These are phyloP conservation scores for Hylaeus anthracinus DNA, from an alignment of 1,140 invertebrate genomes.

Conservation along the genomic window DNA sequence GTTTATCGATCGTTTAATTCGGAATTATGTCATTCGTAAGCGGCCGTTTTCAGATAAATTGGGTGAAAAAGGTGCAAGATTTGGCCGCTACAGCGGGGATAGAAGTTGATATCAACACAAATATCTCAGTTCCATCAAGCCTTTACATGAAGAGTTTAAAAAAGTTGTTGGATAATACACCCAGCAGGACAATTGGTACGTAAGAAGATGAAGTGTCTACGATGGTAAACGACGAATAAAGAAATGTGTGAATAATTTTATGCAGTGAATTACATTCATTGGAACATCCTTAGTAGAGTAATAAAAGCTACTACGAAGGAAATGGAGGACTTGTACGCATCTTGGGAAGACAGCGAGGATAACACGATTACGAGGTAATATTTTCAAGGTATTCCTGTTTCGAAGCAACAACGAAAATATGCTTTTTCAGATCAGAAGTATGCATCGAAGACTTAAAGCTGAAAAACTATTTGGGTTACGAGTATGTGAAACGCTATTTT, in stretches of 20 bases:
- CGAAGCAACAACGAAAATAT: no score
- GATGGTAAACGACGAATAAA: not conserved
- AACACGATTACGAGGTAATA: not conserved
- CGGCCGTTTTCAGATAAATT: constrained; percentile 32
- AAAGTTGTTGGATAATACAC: constrained; percentile 31
- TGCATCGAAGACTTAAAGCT: not conserved
- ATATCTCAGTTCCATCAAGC: not conserved
- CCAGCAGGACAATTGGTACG: constrained; percentile 46
- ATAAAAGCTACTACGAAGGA: constrained; percentile 46
- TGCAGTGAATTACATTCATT: constrained; percentile 65
- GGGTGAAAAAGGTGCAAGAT: constrained; percentile 24
- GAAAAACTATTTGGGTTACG: constrained; percentile 8
- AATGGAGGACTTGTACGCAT: constrained; percentile 39
- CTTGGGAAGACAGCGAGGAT: not conserved
- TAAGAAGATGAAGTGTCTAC: not conserved
- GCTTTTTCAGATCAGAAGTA: not conserved
- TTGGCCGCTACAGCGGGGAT: constrained; percentile 3
- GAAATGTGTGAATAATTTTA: not conserved
- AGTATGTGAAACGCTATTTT: constrained; percentile 20
- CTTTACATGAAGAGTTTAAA: constrained; percentile 19
- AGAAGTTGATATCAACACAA: not conserved
- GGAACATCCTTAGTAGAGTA: constrained; percentile 54
- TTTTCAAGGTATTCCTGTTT: no score
- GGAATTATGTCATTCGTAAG: no score
- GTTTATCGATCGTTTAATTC: not conserved